phyloP scores from a whole-genome alignment of 2,113 vertebrate genomes.

The Tor tambroides region DNA sequence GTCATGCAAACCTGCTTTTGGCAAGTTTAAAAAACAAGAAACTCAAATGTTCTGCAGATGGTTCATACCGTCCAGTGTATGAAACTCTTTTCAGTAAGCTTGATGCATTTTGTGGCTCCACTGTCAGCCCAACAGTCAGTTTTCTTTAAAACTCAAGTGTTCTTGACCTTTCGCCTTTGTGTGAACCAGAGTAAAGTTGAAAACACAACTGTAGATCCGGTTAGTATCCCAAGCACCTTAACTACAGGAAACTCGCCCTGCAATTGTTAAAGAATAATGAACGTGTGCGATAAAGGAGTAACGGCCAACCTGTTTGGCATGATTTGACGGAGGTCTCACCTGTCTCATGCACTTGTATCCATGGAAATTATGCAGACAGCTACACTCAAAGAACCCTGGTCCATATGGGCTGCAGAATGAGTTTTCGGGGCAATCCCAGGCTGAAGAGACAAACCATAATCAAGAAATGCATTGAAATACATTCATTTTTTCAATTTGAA shows the following conservation, averaged over 20 bases:
- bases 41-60: neutral
- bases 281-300: neutral
- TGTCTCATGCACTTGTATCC: constrained; percentile 92
- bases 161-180: constrained; percentile 82
- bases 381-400: constrained; percentile 84
- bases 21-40: neutral
- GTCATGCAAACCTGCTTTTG: neutral
- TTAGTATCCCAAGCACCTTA: constrained; percentile 81
- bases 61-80: neutral
- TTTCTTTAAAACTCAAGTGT: constrained; percentile 61
- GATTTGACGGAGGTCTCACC: constrained; percentile 67
- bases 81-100: neutral
- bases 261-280: constrained; percentile 29
- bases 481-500: neutral
- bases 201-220: constrained; percentile 70
- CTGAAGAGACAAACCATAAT: constrained; percentile 67
- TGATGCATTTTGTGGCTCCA: constrained; percentile 11
- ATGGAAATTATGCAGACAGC: constrained; percentile 75
- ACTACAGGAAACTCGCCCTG: constrained; percentile 81
- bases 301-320: neutral
- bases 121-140: neutral
- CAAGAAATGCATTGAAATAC: neutral
- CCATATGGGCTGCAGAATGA: constrained; percentile 81
- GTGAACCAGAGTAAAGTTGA: constrained; percentile 83
- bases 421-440: constrained; percentile 83